Evolutionary conservation across 2,888 invertebrate species (phyloP).

Genomic region (Drosophila histrio): DNA sequence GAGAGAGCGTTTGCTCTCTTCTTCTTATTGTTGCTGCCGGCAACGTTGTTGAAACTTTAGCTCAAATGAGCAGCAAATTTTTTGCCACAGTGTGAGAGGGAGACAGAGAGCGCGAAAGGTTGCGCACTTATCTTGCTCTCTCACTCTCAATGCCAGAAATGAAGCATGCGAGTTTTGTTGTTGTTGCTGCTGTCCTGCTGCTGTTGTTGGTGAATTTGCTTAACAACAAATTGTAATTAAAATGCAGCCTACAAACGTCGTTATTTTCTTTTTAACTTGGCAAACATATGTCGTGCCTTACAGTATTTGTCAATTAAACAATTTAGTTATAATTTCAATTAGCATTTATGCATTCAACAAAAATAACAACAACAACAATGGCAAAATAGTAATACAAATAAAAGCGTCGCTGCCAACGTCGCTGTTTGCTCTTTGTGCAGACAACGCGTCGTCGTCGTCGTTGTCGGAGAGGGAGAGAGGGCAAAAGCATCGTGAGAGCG

Average conservation of each 20-base stretch:
- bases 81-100: no score
- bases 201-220: slow-evolving; percentile 35
- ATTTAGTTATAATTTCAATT: slow-evolving; percentile 34
- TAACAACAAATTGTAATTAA: slow-evolving; percentile 54
- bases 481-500: slow-evolving; percentile 36
- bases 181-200: slow-evolving; percentile 46
- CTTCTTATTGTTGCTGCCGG: slow-evolving; percentile 38
- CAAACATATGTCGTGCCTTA: slow-evolving; percentile 14
- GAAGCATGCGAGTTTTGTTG: slow-evolving; percentile 5
- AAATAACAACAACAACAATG: slow-evolving; percentile 17
- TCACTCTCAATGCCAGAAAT: slow-evolving; percentile 28
- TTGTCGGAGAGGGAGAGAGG: slow-evolving; percentile 1
- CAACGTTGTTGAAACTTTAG: slow-evolving; percentile 49
- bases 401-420: slow-evolving; percentile 9
- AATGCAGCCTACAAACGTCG: slow-evolving; percentile 36
- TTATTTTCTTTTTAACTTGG: not conserved
- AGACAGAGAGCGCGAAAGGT: slow-evolving; percentile 18
- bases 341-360: slow-evolving; percentile 27
- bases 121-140: slow-evolving; percentile 31
- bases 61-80: slow-evolving; percentile 29
- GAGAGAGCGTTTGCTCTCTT: slow-evolving; percentile 4
- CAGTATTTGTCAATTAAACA: slow-evolving; percentile 41
- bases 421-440: slow-evolving; percentile 40
- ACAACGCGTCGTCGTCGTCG: slow-evolving; percentile 27
- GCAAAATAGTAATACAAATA: slow-evolving; percentile 22